Conservation (phyloP, 2,113 vertebrate genomes). For the Halcyon senegalensis region DNA sequence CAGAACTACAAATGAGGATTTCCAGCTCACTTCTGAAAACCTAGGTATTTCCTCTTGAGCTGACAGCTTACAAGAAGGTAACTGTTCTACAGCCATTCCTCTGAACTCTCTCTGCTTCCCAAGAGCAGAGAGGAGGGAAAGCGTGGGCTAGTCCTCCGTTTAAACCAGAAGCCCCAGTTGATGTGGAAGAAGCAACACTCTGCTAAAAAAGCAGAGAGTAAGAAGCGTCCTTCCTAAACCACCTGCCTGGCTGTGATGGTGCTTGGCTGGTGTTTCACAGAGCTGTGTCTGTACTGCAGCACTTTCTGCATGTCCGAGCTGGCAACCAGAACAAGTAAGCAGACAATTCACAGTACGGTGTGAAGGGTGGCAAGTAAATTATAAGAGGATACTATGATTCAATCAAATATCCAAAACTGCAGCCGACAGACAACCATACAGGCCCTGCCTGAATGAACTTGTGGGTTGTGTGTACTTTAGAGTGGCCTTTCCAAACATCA, state of each 20-base stretch:
- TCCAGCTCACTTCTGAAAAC: not conserved
- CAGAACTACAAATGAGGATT: not conserved
- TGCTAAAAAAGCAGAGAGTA: not conserved
- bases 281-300: not conserved
- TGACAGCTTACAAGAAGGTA: not conserved
- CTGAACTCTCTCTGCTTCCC: not conserved
- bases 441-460: not conserved
- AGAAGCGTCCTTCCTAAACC: not conserved
- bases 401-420: not conserved
- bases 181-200: not conserved
- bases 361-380: not conserved
- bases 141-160: not conserved
- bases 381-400: not conserved
- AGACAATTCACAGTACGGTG: not conserved
- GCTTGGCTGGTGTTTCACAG: not conserved
- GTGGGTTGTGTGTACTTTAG: too few species aligned
- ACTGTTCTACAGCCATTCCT: not conserved
- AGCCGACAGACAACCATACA: not conserved
- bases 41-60: not conserved
- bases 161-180: not conserved
- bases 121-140: not conserved
- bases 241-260: not conserved
- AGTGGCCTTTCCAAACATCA: not conserved
- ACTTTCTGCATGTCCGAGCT: not conserved
- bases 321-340: not conserved